These are phyloP conservation scores for Callyntrura guangdongensis DNA, from an alignment of 2,888 invertebrate genomes.

Conservation along the genomic window DNA sequence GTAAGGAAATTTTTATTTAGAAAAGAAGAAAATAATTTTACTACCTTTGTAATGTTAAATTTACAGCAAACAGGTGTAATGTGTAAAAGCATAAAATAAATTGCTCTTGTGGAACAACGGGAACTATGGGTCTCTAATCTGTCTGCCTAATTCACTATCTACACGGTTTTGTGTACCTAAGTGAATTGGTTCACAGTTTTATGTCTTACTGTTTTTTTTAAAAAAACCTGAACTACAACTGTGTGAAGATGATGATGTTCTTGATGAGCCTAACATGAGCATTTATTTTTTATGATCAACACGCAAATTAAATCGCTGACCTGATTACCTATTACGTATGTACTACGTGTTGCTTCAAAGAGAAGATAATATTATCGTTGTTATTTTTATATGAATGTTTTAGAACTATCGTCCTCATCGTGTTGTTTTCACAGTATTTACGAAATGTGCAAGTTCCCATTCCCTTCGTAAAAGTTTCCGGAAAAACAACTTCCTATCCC, in stretches of 20 bases:
- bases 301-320: conserved; percentile 59
- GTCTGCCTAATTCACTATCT: background rate
- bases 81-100: background rate
- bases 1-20: conserved; percentile 87
- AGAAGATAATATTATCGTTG: background rate
- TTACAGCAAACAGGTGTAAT: background rate
- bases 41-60: too few species aligned
- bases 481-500: conserved; percentile 66
- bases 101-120: conserved; percentile 15
- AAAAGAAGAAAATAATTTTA: background rate
- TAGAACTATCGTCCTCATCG: conserved; percentile 91
- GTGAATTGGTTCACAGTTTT: background rate
- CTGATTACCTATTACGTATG: conserved; percentile 41
- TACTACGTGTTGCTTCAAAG: background rate
- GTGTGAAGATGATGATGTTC: background rate
- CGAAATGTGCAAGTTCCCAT: conserved; percentile 89
- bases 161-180: background rate
- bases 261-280: conserved; percentile 41
- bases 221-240: background rate
- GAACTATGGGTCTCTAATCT: conserved; percentile 3
- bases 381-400: conserved; percentile 73
- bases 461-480: conserved; percentile 85
- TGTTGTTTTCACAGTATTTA: conserved; percentile 93
- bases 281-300: conserved; percentile 52
- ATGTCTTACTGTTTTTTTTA: too few species aligned